Evolutionary conservation across 2,797 vertebrate species (phyloP).

Genomic region (Glossophaga mutica): DNA sequence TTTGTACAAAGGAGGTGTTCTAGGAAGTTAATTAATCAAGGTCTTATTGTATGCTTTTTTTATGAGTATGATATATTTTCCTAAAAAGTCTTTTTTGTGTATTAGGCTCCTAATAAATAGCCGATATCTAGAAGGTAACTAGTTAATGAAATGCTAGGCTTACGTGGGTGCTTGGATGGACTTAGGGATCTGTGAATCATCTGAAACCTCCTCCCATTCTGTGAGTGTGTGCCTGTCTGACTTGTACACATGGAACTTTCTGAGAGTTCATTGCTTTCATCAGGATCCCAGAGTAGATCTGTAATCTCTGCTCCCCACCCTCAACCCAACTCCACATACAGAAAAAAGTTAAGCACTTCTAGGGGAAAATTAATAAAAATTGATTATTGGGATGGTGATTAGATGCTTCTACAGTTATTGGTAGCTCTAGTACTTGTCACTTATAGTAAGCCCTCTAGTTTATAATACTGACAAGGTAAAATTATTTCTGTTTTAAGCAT

Average conservation of each 20-base stretch:
- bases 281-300: not conserved
- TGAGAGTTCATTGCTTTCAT: not conserved
- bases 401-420: not conserved
- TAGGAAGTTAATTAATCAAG: not conserved
- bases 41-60: not conserved
- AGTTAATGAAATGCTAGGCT: not conserved
- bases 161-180: not conserved
- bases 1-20: not conserved
- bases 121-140: not conserved
- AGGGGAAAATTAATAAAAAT: not conserved
- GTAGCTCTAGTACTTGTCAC: not conserved
- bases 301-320: not conserved
- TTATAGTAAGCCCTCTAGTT: not conserved
- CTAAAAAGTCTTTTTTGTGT: not conserved
- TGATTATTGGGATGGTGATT: not conserved
- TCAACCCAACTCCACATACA: not conserved
- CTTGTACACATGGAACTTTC: not conserved
- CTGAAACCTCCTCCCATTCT: not conserved
- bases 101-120: not conserved
- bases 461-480: not conserved
- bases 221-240: not conserved
- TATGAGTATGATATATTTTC: not conserved
- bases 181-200: not conserved
- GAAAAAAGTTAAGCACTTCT: not conserved
- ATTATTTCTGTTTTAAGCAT: not conserved